A percentile compares a stretch with the other conserved stretches of the same genome.
Evolutionary conservation across 2,888 invertebrate species (phyloP).

Genomic region (Euzophera pinguis): DNA sequence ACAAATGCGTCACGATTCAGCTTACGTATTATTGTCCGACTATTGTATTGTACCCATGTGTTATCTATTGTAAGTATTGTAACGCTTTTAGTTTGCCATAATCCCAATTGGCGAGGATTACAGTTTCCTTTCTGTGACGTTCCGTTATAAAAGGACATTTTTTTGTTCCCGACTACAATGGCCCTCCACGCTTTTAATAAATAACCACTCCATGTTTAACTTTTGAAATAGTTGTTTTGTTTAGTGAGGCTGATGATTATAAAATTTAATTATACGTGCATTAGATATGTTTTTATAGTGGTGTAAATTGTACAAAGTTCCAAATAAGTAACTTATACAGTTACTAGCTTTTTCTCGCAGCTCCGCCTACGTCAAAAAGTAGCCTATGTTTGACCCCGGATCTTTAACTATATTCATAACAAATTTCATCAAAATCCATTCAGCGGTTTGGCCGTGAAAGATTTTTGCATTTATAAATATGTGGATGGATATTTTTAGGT

Average conservation of each 20-base stretch:
- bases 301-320: too few relatives aligned
- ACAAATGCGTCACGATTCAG: slow-evolving; percentile 60
- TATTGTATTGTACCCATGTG: slow-evolving; percentile 52
- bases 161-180: slow-evolving; percentile 24
- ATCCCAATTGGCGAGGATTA: slow-evolving; percentile 69
- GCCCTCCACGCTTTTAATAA: slow-evolving; percentile 31
- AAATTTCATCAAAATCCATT: too few relatives aligned
- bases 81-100: slow-evolving; percentile 56
- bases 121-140: slow-evolving; percentile 34
- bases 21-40: slow-evolving; percentile 54
- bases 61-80: slow-evolving; percentile 61
- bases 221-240: slow-evolving; percentile 24
- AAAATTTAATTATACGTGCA: too few relatives aligned
- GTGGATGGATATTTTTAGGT: too few relatives aligned
- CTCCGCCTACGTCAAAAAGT: too few relatives aligned
- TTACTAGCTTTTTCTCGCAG: too few relatives aligned
- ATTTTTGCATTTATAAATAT: too few relatives aligned
- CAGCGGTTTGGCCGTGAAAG: too few relatives aligned
- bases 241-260: slow-evolving; percentile 10
- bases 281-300: too few relatives aligned
- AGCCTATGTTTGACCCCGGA: too few relatives aligned
- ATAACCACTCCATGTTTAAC: slow-evolving; percentile 26
- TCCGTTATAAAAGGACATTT: slow-evolving; percentile 39
- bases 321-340: too few relatives aligned
- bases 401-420: too few relatives aligned